Base-by-base conservation (phyloP, 2,797 vertebrate genomes). In the Lepidocolaptes lacrymiger region DNA sequence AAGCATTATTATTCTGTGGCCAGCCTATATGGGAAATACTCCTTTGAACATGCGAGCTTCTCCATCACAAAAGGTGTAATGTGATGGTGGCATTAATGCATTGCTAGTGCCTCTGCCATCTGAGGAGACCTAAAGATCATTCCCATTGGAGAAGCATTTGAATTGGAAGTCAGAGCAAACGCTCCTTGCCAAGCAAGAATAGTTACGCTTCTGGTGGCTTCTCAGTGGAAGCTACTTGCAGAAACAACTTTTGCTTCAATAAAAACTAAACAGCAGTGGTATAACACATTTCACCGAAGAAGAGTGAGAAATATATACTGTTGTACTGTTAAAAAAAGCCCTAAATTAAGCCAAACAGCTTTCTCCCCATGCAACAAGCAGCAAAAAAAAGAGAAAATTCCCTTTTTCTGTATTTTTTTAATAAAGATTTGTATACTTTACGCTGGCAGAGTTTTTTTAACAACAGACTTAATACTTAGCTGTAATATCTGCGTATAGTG, bases 341-440 rank as follows among this genome's bases (percentile, higher is more conserved):
- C 24, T 6, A 54, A 17, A 64, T 6, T 32, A 36, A 43, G 14
- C 21, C 7, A 62, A 37, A 46, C 22, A 54, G 7, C 5, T 10
- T 7, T 3, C 26, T n/a, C n/a, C 3, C 3, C 8, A 32, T 4
- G 2, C 12, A 10, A 27, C 5, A 15, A 55, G 7, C 7, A 43
- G 28, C 34, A 64, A 81, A 61, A 82, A 82, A 55, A 12, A 48
- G 27, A 66, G 39, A 27, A 71, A 88, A 61, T 34, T 22, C 9
- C 21, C 2, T 18, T 28, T 56, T 24, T 36, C 21, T 67, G 14
- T 27, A 27, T 77, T 71, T 56, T 28, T 67, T 34, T 49, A 76
- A 73, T 36, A 71, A 71, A 85, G 59, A 34, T 22, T 26, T 61
- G 3, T 66, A 61, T 55, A 28, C 26, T 62, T 80, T 30, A 4